Conservation (phyloP, 30 jellyfish, hydroid and myxozoan species). For the Mastigias papua region DNA sequence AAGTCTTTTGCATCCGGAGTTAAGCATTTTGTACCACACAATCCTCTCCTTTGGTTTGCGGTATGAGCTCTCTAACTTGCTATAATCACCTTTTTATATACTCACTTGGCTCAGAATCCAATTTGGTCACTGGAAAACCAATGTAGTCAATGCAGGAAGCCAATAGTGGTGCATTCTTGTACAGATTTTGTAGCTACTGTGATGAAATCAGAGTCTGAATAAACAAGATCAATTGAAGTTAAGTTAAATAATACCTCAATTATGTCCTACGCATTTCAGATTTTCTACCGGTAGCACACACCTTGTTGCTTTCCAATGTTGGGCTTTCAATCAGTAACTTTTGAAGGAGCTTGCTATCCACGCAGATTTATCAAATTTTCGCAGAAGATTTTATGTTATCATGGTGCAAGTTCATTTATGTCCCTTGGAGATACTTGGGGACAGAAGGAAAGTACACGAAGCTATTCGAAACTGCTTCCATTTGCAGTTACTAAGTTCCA, state of each 20-base stretch:
- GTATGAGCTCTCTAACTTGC: neutral
- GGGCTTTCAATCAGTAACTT: too few species aligned
- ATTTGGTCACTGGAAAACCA: conserved; percentile 30
- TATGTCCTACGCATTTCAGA: neutral
- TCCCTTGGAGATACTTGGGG: too few species aligned
- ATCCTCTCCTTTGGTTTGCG: neutral
- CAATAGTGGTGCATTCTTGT: neutral
- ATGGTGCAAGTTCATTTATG: too few species aligned
- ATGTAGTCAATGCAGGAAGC: conserved; percentile 25
- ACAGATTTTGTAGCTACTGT: neutral
- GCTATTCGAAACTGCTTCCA: too few species aligned
- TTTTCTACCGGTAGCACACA: too few species aligned
- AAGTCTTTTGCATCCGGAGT: neutral
- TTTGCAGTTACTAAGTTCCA: too few species aligned
- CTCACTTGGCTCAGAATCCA: conserved; percentile 14
- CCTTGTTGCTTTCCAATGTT: too few species aligned
- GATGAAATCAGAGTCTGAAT: neutral
- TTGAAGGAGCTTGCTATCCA: too few species aligned
- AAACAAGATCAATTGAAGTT: neutral
- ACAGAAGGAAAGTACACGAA: too few species aligned
- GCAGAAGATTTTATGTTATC: too few species aligned
- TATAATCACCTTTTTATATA: neutral
- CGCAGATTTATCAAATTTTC: too few species aligned
- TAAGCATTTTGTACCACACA: neutral
- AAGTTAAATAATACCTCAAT: neutral